phyloP scores from a whole-genome alignment of 2,113 vertebrate genomes.

The Nannobrachium achirus region DNA sequence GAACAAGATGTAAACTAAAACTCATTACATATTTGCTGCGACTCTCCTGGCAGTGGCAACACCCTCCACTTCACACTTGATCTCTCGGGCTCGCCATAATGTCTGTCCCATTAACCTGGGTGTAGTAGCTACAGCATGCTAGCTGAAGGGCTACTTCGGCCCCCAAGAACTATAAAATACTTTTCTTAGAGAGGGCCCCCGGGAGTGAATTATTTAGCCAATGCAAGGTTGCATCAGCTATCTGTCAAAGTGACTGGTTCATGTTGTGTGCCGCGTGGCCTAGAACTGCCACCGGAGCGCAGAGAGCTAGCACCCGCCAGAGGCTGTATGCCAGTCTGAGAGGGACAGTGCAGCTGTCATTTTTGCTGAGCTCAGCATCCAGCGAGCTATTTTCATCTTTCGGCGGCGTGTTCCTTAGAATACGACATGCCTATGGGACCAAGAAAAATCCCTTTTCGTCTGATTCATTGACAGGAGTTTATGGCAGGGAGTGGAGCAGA shows the following conservation, averaged over 20 bases:
- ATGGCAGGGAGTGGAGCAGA: too few relatives aligned
- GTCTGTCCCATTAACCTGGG: constrained; percentile 1
- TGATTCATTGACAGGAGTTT: too few relatives aligned
- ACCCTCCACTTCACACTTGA: not conserved
- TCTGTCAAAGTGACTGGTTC: constrained; percentile 38
- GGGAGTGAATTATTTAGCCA: constrained; percentile 40
- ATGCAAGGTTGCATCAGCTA: constrained; percentile 40
- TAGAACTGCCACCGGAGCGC: constrained; percentile 28
- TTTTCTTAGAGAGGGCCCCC: constrained; percentile 8
- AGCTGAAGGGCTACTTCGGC: not conserved
- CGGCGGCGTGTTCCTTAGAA: too few relatives aligned
- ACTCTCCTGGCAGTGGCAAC: too few relatives aligned
- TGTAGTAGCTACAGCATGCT: not conserved
- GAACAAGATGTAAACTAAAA: too few relatives aligned
- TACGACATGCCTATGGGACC: too few relatives aligned
- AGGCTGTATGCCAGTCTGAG: not conserved
- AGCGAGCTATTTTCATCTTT: too few relatives aligned
- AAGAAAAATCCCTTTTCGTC: too few relatives aligned
- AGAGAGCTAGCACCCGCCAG: not conserved
- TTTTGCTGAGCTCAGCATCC: constrained; percentile 5
- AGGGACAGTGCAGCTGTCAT: not conserved
- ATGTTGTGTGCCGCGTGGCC: constrained; percentile 9
- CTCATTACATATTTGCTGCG: too few relatives aligned
- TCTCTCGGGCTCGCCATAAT: constrained; percentile 4
- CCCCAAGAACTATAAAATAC: not conserved